Evolutionary conservation across 2,888 invertebrate species (phyloP).

Genomic region (Petrolisthes manimaculis): DNA sequence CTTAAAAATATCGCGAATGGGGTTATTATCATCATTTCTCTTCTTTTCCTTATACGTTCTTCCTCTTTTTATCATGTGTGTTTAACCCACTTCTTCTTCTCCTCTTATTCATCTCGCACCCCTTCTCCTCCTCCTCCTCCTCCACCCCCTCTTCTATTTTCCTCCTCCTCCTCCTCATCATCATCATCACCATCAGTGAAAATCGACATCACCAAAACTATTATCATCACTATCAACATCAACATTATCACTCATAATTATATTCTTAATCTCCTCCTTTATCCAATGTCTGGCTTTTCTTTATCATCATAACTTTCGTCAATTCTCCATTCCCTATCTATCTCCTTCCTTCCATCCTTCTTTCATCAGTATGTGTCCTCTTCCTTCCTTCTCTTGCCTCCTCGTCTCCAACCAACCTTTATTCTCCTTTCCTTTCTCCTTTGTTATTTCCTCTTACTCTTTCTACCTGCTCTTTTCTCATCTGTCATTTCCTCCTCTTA

Average conservation of each 20-base stretch:
- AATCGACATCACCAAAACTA: no score
- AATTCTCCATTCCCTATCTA: not conserved
- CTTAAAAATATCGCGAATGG: no score
- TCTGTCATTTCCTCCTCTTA: not conserved
- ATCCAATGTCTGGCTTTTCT: no score
- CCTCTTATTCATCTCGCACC: not conserved
- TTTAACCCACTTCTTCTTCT: no score
- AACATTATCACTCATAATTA: no score
- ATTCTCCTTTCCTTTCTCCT: not conserved
- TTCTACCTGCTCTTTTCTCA: not conserved
- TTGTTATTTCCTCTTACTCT: not conserved
- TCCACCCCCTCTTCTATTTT: not conserved
- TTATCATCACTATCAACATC: no score
- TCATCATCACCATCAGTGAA: no score
- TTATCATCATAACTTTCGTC: not conserved
- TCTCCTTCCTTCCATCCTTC: not conserved
- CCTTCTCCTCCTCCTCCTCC: not conserved
- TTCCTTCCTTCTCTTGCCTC: not conserved
- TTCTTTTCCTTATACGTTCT: no score
- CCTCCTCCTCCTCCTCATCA: not conserved
- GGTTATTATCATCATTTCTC: no score
- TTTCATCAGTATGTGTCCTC: not conserved
- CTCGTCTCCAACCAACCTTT: not conserved
- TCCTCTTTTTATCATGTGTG: no score
- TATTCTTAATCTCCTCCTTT: no score